phyloP scores from a whole-genome alignment of 2,113 vertebrate genomes.

The Pedionomus torquatus region DNA sequence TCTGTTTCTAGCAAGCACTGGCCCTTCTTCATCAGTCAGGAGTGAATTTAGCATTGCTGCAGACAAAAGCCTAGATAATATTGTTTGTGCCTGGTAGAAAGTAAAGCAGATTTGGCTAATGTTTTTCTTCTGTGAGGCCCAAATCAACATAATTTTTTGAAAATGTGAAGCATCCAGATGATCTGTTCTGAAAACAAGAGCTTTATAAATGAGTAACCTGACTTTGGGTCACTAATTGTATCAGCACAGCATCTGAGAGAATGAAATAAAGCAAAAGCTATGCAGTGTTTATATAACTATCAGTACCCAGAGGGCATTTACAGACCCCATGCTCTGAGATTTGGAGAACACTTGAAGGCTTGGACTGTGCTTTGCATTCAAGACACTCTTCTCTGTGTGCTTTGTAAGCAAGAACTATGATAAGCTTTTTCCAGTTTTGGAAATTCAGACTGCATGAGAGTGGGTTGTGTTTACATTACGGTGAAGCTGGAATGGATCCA shows the following conservation, averaged over 20 bases:
- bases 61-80: background rate
- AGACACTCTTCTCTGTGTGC: constrained; percentile 36
- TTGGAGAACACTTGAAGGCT: constrained; percentile 29
- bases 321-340: background rate
- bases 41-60: constrained; percentile 18
- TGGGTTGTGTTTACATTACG: constrained; percentile 51
- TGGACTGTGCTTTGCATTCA: constrained; percentile 38
- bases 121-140: background rate
- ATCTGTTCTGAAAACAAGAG: background rate
- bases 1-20: background rate
- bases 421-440: constrained; percentile 63
- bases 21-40: background rate
- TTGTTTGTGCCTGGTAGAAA: background rate
- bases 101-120: background rate
- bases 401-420: constrained; percentile 57
- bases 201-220: background rate
- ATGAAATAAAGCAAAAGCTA: constrained; percentile 4
- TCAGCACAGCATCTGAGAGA: background rate
- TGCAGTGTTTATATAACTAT: constrained; percentile 22
- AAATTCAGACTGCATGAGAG: constrained; percentile 36
- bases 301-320: constrained; percentile 9
- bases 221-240: constrained; percentile 8
- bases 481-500: constrained; percentile 51
- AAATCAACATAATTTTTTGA: background rate
- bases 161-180: background rate